These are phyloP conservation scores for Eristalis pertinax DNA, from an alignment of 2,888 invertebrate species.

Conservation along the genomic window DNA sequence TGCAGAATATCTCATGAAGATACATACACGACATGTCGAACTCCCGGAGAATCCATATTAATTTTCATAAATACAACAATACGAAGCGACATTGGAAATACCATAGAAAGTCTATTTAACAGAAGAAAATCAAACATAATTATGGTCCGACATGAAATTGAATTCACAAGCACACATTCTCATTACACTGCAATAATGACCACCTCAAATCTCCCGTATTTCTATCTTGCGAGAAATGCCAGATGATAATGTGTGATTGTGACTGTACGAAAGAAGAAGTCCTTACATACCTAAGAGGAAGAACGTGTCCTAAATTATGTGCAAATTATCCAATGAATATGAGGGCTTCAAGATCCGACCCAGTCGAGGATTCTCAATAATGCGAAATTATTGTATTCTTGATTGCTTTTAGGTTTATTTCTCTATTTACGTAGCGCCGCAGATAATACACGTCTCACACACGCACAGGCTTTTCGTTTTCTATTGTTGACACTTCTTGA, in stretches of 20 bases:
- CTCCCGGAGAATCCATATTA: background rate
- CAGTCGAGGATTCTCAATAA: slow-evolving; percentile 26
- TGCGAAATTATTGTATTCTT: slow-evolving; percentile 18
- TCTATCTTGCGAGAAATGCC: background rate
- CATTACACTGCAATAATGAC: background rate
- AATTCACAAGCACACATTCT: background rate
- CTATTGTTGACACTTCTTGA: slow-evolving; percentile 39
- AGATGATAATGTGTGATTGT: background rate
- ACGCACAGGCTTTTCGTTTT: slow-evolving; percentile 29
- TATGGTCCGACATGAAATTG: background rate
- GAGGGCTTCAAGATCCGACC: slow-evolving; percentile 20
- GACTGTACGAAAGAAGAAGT: background rate
- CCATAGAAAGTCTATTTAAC: background rate
- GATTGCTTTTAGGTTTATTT: slow-evolving; percentile 1
- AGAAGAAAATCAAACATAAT: background rate
- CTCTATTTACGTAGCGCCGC: background rate
- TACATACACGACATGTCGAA: background rate
- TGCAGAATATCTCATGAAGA: slow-evolving; percentile 7
- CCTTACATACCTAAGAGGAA: slow-evolving; percentile 52
- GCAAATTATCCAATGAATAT: slow-evolving; percentile 63
- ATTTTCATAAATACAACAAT: background rate
- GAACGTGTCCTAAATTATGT: slow-evolving; percentile 58
- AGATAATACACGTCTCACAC: slow-evolving; percentile 16
- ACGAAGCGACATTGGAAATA: background rate
- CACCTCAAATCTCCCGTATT: background rate